phyloP scores from a whole-genome alignment of 2,797 vertebrate species.

The Poeciliopsis gracilis region DNA sequence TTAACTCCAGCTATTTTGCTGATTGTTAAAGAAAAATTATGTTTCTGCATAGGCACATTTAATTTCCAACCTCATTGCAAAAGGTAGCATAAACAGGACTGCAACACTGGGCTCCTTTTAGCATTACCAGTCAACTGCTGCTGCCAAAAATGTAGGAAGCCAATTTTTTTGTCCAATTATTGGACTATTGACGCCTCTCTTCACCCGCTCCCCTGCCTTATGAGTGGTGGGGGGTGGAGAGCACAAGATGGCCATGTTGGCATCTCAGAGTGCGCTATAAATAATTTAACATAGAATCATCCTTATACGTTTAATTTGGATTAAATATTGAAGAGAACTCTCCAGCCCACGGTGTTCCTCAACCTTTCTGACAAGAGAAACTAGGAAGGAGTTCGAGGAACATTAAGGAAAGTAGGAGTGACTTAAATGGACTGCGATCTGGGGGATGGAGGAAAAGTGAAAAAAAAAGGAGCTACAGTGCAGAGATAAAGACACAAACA shows the following conservation, averaged over 20 bases:
- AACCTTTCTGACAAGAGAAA: conserved; percentile 50
- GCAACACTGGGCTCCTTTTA: conserved; percentile 1
- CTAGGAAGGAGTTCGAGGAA: conserved; percentile 43
- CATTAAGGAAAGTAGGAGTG: conserved; percentile 36
- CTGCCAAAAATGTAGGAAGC: conserved; percentile 15
- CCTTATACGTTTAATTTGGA: conserved; percentile 73
- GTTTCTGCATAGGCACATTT: conserved; percentile 17
- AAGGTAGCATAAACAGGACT: neutral
- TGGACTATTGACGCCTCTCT: conserved; percentile 9
- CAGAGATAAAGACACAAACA: conserved; percentile 24
- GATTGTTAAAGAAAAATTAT: conserved; percentile 33
- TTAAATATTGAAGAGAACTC: conserved; percentile 72
- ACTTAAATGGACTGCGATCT: conserved; percentile 50
- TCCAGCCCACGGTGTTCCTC: conserved; percentile 49
- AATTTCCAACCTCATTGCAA: conserved; percentile 18
- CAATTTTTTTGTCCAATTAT: conserved; percentile 30
- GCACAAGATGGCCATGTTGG: conserved; percentile 36
- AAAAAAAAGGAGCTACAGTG: neutral
- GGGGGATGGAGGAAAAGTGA: conserved; percentile 4
- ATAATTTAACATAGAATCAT: conserved; percentile 64
- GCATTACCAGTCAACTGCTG: conserved; percentile 5
- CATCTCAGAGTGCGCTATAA: conserved; percentile 57
- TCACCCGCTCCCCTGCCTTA: conserved; percentile 10
- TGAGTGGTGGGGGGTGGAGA: neutral
- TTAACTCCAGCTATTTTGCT: neutral